Evolutionary conservation across 2,113 vertebrate genomes (phyloP).

Genomic region (Budorcas taxicolor): DNA sequence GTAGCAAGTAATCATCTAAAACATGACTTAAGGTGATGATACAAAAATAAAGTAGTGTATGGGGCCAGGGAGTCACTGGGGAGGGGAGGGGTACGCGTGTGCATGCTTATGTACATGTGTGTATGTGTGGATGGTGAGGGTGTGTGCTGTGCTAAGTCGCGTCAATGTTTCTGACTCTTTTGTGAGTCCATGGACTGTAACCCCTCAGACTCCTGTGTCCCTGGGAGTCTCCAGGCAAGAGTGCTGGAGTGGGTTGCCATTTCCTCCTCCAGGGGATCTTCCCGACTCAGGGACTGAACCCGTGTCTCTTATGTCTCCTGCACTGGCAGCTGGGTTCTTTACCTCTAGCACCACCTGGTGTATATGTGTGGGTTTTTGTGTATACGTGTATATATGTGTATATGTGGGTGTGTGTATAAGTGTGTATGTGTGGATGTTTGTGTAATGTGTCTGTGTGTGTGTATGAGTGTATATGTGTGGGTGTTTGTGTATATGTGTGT

Average conservation of each 20-base stretch:
- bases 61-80: neutral
- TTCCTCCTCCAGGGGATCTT: neutral
- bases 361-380: neutral
- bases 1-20: neutral
- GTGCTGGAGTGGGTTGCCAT: neutral
- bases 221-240: neutral
- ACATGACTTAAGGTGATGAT: neutral
- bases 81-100: too few species aligned
- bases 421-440: too few species aligned
- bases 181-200: neutral
- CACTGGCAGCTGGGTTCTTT: accelerated
- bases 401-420: neutral
- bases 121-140: neutral
- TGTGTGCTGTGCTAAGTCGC: neutral
- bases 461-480: too few species aligned
- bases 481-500: too few species aligned
- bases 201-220: neutral
- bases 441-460: too few species aligned
- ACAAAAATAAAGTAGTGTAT: neutral
- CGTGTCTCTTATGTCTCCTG: neutral
- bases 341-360: neutral
- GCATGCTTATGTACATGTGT: neutral
- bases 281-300: neutral
- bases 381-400: neutral
- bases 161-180: neutral